Evolutionary conservation across 2,888 invertebrate genomes (phyloP).

Genomic region (Baronia brevicornis): DNA sequence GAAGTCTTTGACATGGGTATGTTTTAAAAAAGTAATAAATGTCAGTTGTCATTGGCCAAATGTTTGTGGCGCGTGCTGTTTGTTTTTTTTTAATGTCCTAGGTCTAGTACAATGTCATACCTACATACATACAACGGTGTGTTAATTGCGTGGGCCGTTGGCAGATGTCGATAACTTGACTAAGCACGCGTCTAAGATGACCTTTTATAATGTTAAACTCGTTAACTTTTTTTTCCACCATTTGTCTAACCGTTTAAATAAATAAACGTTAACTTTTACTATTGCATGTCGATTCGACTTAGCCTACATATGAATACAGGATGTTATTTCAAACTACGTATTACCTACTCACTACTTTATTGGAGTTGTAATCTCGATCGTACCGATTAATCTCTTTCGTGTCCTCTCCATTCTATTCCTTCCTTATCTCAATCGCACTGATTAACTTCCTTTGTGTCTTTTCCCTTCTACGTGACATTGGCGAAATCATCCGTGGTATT

Average conservation of each 20-base stretch:
- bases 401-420: no score
- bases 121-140: no score
- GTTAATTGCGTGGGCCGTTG: slow-evolving; percentile 31
- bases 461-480: no score
- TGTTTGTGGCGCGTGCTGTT: slow-evolving; percentile 8
- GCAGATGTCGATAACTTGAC: slow-evolving; percentile 36
- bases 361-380: no score
- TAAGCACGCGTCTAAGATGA: slow-evolving; percentile 29
- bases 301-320: slow-evolving; percentile 18
- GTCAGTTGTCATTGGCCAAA: background rate
- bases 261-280: no score
- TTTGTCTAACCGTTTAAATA: slow-evolving; percentile 1
- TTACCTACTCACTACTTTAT: slow-evolving; percentile 28
- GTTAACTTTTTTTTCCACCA: slow-evolving; percentile 3
- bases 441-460: no score
- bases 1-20: slow-evolving; percentile 1
- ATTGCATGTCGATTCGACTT: no score
- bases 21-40: slow-evolving; percentile 4
- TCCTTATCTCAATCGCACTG: no score
- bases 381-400: no score
- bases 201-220: slow-evolving; percentile 36
- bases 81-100: slow-evolving; percentile 1
- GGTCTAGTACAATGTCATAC: slow-evolving; percentile 11
- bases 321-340: slow-evolving; percentile 20
- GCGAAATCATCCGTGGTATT: no score